Percentiles rank a stretch among this genome's conserved stretches.
phyloP scores from a whole-genome alignment of 2,113 vertebrate species.

The Neomonachus schauinslandi region DNA sequence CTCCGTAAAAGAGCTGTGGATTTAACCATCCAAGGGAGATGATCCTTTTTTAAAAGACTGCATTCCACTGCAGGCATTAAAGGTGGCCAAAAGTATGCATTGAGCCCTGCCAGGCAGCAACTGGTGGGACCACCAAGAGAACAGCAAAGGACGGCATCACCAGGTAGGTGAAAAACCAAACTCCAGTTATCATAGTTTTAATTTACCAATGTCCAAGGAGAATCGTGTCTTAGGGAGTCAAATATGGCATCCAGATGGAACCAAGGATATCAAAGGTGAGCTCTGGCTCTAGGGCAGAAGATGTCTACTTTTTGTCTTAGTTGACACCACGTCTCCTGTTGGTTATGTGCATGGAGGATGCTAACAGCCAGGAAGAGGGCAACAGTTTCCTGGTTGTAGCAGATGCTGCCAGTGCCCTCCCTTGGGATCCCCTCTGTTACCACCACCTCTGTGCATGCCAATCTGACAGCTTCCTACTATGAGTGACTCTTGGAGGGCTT shows the following conservation, averaged over 20 bases:
- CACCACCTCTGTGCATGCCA: not conserved
- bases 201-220: not conserved
- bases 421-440: not conserved
- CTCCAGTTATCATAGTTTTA: not conserved
- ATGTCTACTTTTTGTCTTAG: not conserved
- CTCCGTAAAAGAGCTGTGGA: not conserved
- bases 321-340: not conserved
- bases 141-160: not conserved
- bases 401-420: fast-evolving
- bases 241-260: not conserved
- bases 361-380: not conserved
- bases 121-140: not conserved
- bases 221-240: not conserved
- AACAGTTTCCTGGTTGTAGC: not conserved
- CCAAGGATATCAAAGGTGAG: not conserved
- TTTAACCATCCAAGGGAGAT: not conserved
- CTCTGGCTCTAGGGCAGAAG: not conserved
- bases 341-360: not conserved
- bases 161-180: not conserved
- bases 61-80: no score
- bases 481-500: not conserved
- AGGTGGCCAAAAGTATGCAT: no score
- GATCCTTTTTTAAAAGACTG: not conserved
- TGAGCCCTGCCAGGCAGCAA: not conserved
- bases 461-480: not conserved